These are phyloP conservation scores for Amitus sp. DNA, from an alignment of 2,888 invertebrate genomes.

Conservation along the genomic window DNA sequence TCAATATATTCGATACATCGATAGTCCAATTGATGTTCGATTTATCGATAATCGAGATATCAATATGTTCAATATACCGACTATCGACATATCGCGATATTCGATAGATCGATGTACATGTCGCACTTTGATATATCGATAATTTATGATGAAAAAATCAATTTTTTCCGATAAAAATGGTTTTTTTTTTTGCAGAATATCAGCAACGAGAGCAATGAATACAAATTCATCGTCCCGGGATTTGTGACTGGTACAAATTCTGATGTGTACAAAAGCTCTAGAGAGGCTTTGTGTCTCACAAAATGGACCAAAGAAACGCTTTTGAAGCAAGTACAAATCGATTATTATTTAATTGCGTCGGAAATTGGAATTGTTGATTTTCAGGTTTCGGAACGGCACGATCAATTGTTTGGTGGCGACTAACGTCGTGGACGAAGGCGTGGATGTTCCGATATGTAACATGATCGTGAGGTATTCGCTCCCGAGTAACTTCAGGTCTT, in stretches of 20 bases:
- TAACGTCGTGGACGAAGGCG: conserved; percentile 89
- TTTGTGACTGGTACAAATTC: conserved; percentile 78
- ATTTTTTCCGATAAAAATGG: neutral
- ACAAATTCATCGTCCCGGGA: conserved; percentile 73
- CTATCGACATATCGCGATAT: too few relatives aligned
- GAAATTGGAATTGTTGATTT: too few relatives aligned
- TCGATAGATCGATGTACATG: too few relatives aligned
- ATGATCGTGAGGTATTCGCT: conserved; percentile 81
- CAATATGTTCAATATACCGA: too few relatives aligned
- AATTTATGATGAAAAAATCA: neutral
- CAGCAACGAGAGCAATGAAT: conserved; percentile 62
- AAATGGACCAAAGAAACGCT: conserved; percentile 70
- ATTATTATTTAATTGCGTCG: conserved; percentile 8
- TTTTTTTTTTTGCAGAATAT: conserved; percentile 48
- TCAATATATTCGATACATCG: too few relatives aligned
- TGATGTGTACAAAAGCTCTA: conserved; percentile 69
- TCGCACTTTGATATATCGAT: too few relatives aligned
- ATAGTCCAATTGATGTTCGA: too few relatives aligned
- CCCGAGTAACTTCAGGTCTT: conserved; percentile 79
- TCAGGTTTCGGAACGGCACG: conserved; percentile 70
- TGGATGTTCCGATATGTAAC: conserved; percentile 86
- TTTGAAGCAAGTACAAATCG: conserved; percentile 61
- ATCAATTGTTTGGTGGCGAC: conserved; percentile 78
- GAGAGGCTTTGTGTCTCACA: conserved; percentile 69
- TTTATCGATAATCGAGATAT: neutral